Evolutionary conservation across 2,113 vertebrate species (phyloP).

Genomic region (Stegastes partitus): DNA sequence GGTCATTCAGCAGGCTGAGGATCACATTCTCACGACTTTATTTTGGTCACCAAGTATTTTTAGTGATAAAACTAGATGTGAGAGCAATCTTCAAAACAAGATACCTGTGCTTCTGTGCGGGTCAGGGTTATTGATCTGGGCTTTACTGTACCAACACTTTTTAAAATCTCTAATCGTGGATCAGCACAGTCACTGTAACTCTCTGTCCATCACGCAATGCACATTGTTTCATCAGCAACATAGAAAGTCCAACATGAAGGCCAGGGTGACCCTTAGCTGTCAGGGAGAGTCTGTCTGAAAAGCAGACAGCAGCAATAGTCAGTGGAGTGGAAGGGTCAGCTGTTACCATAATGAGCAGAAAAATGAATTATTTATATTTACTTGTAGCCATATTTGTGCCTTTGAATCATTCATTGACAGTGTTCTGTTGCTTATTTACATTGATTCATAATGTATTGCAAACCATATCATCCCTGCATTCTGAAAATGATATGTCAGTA

Average conservation of each 20-base stretch:
- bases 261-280: neutral
- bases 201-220: neutral
- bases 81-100: conserved; percentile 9
- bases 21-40: neutral
- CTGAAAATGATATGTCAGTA: neutral
- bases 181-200: neutral
- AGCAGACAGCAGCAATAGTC: conserved; percentile 7
- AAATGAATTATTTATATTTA: conserved; percentile 27
- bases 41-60: neutral
- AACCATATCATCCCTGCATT: neutral
- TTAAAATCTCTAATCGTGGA: neutral
- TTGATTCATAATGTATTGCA: neutral
- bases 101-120: neutral
- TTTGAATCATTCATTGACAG: conserved; percentile 27
- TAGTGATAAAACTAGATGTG: neutral
- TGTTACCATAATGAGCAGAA: conserved; percentile 2
- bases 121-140: neutral
- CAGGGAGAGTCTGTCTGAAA: neutral
- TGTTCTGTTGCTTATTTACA: neutral
- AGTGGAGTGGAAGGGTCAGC: conserved; percentile 10
- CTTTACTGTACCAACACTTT: conserved; percentile 5
- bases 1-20: no score
- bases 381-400: neutral
- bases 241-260: neutral
- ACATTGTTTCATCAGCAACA: neutral